Evolutionary conservation across 2,888 invertebrate genomes (phyloP).

Genomic region (Dasypogon diadema): DNA sequence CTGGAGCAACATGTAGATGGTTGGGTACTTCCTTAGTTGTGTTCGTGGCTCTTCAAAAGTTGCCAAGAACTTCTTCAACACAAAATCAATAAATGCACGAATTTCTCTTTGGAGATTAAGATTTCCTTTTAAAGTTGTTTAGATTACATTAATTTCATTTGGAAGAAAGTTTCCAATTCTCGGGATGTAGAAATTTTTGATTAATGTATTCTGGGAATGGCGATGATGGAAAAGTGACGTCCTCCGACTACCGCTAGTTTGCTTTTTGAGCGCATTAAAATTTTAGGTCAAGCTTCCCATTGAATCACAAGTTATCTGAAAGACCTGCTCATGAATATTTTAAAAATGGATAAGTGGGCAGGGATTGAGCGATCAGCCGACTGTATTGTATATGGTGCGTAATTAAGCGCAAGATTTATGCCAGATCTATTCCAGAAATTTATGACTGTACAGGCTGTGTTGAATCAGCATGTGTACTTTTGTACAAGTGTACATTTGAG

Average conservation of each 20-base stretch:
- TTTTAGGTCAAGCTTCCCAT: conserved; percentile 2
- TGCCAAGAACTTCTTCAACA: conserved; percentile 13
- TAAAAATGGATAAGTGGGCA: not conserved
- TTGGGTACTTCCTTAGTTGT: not conserved
- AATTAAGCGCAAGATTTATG: conserved; percentile 14
- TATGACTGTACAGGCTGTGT: too few species aligned
- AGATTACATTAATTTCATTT: conserved; percentile 2
- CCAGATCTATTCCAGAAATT: too few species aligned
- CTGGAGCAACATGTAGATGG: conserved; percentile 31
- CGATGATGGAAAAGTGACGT: not conserved
- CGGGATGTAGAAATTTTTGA: not conserved
- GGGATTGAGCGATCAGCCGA: conserved; percentile 9
- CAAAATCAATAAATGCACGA: conserved; percentile 19
- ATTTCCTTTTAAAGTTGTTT: not conserved
- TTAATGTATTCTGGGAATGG: not conserved
- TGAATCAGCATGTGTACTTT: too few species aligned
- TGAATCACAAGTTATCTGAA: conserved; percentile 8
- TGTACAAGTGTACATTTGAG: too few species aligned
- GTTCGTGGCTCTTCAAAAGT: not conserved
- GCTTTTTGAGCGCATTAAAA: conserved; percentile 4
- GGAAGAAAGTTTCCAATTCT: not conserved
- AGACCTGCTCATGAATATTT: conserved; percentile 25
- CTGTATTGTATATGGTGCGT: not conserved
- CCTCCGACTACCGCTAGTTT: not conserved
- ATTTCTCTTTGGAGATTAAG: not conserved